These are phyloP conservation scores for Metalampra italica DNA, from an alignment of 2,888 invertebrate species.

Conservation along the genomic window DNA sequence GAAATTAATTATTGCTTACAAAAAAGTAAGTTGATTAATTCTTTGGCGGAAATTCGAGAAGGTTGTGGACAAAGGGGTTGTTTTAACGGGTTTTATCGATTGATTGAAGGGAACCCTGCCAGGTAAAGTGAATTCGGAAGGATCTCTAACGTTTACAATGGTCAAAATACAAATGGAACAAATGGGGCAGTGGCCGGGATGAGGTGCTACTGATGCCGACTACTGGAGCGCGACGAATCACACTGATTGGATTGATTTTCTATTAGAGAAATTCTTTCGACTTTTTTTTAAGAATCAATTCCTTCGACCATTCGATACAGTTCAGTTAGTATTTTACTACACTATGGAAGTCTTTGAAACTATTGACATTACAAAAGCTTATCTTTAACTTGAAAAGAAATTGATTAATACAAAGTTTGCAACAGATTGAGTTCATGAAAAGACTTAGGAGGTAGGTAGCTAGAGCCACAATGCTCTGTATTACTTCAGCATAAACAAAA, in stretches of 20 bases:
- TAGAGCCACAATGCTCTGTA: conserved; percentile 36
- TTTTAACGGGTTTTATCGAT: conserved; percentile 23
- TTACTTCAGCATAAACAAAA: conserved; percentile 61
- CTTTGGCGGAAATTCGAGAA: conserved; percentile 64
- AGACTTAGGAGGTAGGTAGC: conserved; percentile 17
- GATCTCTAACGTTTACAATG: conserved; percentile 7
- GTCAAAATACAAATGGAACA: conserved; percentile 27
- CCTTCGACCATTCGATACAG: conserved; percentile 54
- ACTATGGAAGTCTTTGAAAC: neutral
- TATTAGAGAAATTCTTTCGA: conserved; percentile 49
- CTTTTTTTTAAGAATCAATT: conserved; percentile 49
- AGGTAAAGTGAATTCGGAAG: conserved; percentile 11
- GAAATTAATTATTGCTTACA: conserved; percentile 65
- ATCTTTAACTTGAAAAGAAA: neutral
- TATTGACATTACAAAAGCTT: neutral
- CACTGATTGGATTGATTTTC: conserved; percentile 70
- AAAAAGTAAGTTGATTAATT: conserved; percentile 58
- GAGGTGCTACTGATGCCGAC: conserved; percentile 43
- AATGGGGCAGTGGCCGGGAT: conserved; percentile 25
- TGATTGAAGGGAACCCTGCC: conserved; percentile 6
- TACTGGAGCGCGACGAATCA: conserved; percentile 55
- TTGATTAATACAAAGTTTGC: neutral
- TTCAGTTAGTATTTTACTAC: conserved; percentile 24
- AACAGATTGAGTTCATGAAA: conserved; percentile 17
- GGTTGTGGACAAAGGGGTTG: conserved; percentile 60